Base-by-base conservation (phyloP, 2,797 vertebrate genomes). In the Characodon lateralis region DNA sequence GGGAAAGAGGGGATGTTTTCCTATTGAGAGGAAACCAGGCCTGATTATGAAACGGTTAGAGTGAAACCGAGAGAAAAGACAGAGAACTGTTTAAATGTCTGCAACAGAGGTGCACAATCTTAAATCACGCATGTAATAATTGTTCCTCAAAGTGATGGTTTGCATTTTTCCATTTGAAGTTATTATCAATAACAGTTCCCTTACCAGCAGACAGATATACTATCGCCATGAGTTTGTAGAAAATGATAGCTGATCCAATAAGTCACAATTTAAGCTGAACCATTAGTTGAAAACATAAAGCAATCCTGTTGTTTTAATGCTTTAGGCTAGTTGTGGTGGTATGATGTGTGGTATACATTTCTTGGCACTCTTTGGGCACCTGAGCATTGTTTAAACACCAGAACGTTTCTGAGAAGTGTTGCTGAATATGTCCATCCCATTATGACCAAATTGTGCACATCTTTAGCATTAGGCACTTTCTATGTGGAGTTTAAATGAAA, bases 21-120 rank as follows among this genome's bases (percentile, higher is more conserved):
- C 91, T 93, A 93, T 91, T 89, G 91, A 89, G 92, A 92, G 91
- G 93, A 93, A 94, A 93, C 89, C 86, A 88, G 85, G 87, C 75
- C 80, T 91, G 92, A 92, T 92, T 91, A 90, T 89, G 91, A 86
- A 88, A 46, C 89, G 76, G 71, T 68, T 78, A 83, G 81, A 78
- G 78, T 86, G 77, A 92, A 90, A 89, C 82, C 85, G 13, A 89
- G 88, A 92, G 89, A 92, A 93, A 91, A 85, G 89, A 88, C 85
- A 92, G 87, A 93, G 85, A 84, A 88, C 77, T 86, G 70, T 77
- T 55, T 77, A 65, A 82, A 79, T 81, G 16, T 69, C 41, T 46
- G 39, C 22, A 46, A 43, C 24, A 43, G 13, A 69, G 66, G 41
- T 43, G 66, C 16, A 18, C 22, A 43, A 69, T 43, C 26, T 43